A percentile compares a stretch with the other conserved stretches of the same genome.
Conservation (phyloP, 2,797 vertebrate genomes). For the Selene dorsalis region DNA sequence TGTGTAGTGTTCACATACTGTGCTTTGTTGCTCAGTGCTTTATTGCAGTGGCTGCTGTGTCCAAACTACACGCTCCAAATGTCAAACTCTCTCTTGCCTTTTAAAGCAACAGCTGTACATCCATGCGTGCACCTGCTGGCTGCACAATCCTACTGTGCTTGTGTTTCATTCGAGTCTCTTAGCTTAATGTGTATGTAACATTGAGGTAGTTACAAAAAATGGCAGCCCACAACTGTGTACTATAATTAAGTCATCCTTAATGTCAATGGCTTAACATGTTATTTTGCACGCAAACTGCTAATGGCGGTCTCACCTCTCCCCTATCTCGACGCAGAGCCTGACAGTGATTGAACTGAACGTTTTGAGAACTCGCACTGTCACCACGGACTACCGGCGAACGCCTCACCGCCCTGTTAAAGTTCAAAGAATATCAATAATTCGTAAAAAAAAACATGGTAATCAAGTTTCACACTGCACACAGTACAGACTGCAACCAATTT, state of each 20-base stretch:
- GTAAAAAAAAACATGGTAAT: constrained; percentile 70
- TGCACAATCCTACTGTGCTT: not conserved
- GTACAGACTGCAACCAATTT: constrained; percentile 58
- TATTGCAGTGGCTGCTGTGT: not conserved
- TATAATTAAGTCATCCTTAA: constrained; percentile 10
- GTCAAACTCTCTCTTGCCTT: not conserved
- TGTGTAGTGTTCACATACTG: not conserved
- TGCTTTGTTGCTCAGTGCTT: not conserved
- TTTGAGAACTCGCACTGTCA: constrained; percentile 34
- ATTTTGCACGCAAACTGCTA: constrained; percentile 3
- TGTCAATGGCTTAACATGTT: constrained; percentile 19
- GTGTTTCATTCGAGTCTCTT: constrained; percentile 1
- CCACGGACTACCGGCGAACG: constrained; percentile 23
- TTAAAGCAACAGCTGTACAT: not conserved
- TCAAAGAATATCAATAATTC: constrained; percentile 74
- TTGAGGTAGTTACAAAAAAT: not conserved
- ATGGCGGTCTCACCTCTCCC: constrained; percentile 5
- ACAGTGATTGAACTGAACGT: constrained; percentile 60
- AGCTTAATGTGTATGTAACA: not conserved
- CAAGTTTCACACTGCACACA: constrained; percentile 58
- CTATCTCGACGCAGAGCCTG: constrained; percentile 19
- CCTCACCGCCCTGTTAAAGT: constrained; percentile 51
- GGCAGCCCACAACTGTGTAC: not conserved
- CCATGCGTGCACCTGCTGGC: not conserved
- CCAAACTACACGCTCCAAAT: not conserved